Evolutionary conservation across 1,140 invertebrate species (phyloP), one percentile per base, ranked within the genome.

Genomic region (Dendrolimus punctatus): DNA sequence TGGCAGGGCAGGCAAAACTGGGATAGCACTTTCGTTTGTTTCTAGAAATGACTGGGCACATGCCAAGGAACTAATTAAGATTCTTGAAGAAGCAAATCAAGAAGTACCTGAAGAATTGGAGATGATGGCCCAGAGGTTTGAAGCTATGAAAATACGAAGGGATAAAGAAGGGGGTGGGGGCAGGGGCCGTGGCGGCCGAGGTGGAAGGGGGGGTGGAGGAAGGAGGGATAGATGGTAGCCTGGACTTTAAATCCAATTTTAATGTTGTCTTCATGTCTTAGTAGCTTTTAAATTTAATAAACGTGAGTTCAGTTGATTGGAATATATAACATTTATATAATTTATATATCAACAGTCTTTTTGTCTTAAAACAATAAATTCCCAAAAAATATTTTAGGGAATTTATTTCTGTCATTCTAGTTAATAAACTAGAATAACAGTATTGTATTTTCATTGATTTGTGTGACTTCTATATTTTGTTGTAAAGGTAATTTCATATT

Each of bases 1-100:
- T 0, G 96, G 96, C 3, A 89, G 96, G 56, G 96, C 96, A 46
- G 96, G 96, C 1, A 89, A 92, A 63, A 93, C 91, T 6, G 96
- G 97, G 0, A 91, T 93, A 65, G 93, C 95, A 8, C 92, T 96
- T 5, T 92, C 91, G 58, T 92, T 93, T 64, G 90, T 99, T 58
- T 95, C 96, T 0, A 88, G 93, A 51, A 84, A 85, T 42, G 95
- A 99, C 85, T 95, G 93, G 92, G 90, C 85, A 39, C 90, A 94
- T 73, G 95, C 96, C 5, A 81, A 88, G 49, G 93, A 95, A 57
- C 82, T 98, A 4, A 95, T 98, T n/a, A 87, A 90, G 56, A 96
- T 98, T 45, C 80, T 98, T 6, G 90, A 93, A 73, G 92, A 94
- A 81, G 93, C 93, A 8, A 74, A 88, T 57, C 93, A 94, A 72